Conservation (phyloP, 2,888 invertebrate species). For the Flexamia atlantica region DNA sequence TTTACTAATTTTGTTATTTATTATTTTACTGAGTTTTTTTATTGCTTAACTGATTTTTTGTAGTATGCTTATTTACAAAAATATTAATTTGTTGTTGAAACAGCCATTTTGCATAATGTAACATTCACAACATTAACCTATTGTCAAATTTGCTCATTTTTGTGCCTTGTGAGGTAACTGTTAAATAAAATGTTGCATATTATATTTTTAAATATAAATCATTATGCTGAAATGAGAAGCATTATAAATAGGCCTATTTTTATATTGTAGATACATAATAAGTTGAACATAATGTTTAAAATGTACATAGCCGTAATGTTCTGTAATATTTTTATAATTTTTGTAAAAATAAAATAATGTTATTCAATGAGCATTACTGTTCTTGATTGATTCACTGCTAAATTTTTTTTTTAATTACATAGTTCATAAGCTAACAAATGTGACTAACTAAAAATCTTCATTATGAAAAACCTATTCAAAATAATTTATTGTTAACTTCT, state of each 20-base stretch:
- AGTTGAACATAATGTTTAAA: constrained; percentile 35
- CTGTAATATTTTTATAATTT: constrained; percentile 37
- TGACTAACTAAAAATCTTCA: too few species aligned
- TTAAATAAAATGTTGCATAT: not conserved
- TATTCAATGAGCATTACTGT: not conserved
- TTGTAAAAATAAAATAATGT: constrained; percentile 5
- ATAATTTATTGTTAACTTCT: too few species aligned
- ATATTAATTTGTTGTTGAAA: not conserved
- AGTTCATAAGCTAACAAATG: too few species aligned
- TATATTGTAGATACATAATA: constrained; percentile 21
- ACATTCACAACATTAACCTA: not conserved
- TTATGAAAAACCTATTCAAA: too few species aligned
- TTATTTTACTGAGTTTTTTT: not conserved
- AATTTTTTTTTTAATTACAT: too few species aligned
- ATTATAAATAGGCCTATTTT: not conserved
- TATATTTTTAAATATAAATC: constrained; percentile 5
- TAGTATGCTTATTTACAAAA: not conserved
- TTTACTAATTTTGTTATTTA: not conserved
- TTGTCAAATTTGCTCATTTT: constrained; percentile 2
- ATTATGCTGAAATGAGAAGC: not conserved
- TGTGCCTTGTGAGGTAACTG: not conserved
- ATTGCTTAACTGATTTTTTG: constrained; percentile 19
- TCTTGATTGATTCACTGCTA: too few species aligned
- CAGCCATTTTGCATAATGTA: not conserved
- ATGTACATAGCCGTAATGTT: not conserved